Evolutionary conservation across 92 coral and sea anemone species (phyloP).

Genomic region (Parazoanthus darwini): DNA sequence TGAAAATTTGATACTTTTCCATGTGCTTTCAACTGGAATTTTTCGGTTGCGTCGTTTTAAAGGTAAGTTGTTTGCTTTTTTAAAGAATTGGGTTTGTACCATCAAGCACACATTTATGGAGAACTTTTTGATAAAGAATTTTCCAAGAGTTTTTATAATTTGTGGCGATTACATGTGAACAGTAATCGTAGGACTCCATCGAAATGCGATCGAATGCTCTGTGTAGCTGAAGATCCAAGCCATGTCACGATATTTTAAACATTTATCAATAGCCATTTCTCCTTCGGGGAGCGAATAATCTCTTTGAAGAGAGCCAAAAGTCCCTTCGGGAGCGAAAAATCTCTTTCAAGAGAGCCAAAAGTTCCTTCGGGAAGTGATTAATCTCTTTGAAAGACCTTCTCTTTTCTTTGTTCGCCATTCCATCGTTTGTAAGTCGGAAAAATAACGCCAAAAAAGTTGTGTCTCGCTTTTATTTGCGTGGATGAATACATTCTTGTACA

Average conservation of each 20-base stretch:
- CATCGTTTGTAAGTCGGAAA: too few relatives aligned
- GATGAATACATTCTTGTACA: too few relatives aligned
- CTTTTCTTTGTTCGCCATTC: too few relatives aligned
- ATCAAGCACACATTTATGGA: slow-evolving; percentile 24
- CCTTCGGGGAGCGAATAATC: slow-evolving; percentile 9
- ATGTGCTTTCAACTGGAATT: neutral
- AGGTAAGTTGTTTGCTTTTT: neutral
- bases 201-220: slow-evolving; percentile 18
- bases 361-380: neutral
- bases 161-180: neutral
- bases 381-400: neutral
- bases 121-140: slow-evolving; percentile 21
- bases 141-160: neutral
- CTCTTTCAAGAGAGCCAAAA: too few relatives aligned
- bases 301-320: too few relatives aligned
- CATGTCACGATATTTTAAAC: neutral
- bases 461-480: too few relatives aligned
- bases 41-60: neutral
- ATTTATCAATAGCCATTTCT: neutral
- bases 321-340: too few relatives aligned
- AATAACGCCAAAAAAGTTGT: too few relatives aligned
- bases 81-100: neutral
- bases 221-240: slow-evolving; percentile 28
- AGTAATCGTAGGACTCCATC: slow-evolving; percentile 30
- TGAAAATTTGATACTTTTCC: neutral